Base-by-base conservation (phyloP, 1,140 invertebrate genomes). In the Calliopsis andreniformis region DNA sequence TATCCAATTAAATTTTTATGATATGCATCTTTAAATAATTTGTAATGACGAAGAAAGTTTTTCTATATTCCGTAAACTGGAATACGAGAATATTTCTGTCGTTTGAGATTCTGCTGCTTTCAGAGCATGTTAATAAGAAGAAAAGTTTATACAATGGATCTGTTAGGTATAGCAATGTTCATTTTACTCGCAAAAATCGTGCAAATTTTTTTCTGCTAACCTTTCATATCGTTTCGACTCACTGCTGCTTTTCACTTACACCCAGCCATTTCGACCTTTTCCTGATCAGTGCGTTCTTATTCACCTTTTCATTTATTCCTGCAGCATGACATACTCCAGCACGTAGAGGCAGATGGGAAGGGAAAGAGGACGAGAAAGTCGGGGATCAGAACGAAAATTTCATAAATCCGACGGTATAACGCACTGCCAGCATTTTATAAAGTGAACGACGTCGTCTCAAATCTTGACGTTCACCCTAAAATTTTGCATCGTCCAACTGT, bases 311-410 rank as follows among this genome's bases (percentile, higher is more conserved):
- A 59, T 76, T 76, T 42, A 49, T 68, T 68, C 14, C 53, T 14
- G n/a, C 23, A 12, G 35, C 28, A 14, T 3, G 39, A 32, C 62
- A 16, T 55, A 32, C n/a, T 14, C 10, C n/a, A 30, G 6, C 68
- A 62, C 43, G 68, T 62, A 20, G 35, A 6, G 23, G 3, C 14
- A n/a, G 32, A 53, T 14, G 8, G 45, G n/a, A n/a, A n/a, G 10
- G 23, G 7, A n/a, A 10, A 23, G 8, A 30, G 25, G 1, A n/a
- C 30, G 35, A 25, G 23, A 20, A 14, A 68, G 42, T 56, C 53
- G 42, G 16, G 53, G 64, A 76, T 45, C 42, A 18, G n/a, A 28
- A 66, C 35, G 70, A 42, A 73, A 58, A 76, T 76, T 76, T 76
- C 64, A 68, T 68, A 68, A 68, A 68, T 32, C 55, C 63, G 72